Conservation (phyloP, 2,113 vertebrate genomes). For the Anthoscopus minutus region DNA sequence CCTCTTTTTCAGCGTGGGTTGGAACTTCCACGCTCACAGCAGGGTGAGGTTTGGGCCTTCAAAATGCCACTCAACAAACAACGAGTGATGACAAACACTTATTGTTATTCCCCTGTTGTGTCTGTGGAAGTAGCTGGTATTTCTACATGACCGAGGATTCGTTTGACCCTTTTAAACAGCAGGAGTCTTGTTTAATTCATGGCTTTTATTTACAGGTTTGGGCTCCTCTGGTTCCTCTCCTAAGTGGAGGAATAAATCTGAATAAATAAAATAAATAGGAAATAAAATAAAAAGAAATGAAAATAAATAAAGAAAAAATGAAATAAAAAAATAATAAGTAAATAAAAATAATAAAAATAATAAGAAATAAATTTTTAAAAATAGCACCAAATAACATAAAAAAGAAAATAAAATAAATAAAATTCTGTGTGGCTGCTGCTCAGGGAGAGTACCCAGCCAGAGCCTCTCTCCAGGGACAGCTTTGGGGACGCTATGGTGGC, state of each 20-base stretch:
- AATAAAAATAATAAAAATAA: no score
- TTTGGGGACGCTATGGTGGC: not conserved
- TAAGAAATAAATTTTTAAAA: no score
- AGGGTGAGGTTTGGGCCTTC: not conserved
- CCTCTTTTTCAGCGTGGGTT: not conserved
- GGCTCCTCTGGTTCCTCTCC: not conserved
- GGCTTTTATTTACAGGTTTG: conserved; percentile 27
- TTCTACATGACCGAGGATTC: conserved; percentile 11
- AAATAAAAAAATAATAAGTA: no score
- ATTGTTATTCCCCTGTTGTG: not conserved
- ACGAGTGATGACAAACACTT: not conserved
- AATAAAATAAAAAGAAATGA: no score
- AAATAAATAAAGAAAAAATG: no score
- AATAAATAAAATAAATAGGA: no score
- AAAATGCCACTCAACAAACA: not conserved
- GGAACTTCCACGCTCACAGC: not conserved
- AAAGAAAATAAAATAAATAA: no score
- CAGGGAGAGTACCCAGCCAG: not conserved
- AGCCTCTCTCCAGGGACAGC: not conserved
- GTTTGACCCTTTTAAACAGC: conserved; percentile 31
- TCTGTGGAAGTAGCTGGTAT: not conserved
- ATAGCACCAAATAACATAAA: no score
- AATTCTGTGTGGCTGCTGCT: not conserved
- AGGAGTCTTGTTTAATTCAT: conserved; percentile 45
- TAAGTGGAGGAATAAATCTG: no score